Percentiles rank a stretch among this genome's conserved stretches.
Conservation (phyloP, 2,113 vertebrate species). For the Tyto alba region DNA sequence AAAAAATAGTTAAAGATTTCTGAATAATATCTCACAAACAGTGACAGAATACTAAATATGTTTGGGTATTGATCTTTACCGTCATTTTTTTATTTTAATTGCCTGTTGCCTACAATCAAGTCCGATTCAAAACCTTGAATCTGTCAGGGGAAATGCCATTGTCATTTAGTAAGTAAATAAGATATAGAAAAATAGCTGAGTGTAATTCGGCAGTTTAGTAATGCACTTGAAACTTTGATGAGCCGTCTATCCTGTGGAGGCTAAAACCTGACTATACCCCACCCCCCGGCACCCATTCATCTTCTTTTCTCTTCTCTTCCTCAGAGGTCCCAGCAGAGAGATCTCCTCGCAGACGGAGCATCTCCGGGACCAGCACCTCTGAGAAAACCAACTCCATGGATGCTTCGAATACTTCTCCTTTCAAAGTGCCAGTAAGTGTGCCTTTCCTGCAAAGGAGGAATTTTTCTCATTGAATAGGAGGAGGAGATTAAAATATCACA, state of each 20-base stretch:
- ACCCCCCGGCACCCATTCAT: slow-evolving; percentile 8
- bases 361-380: slow-evolving; percentile 88
- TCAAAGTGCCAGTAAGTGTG: slow-evolving; percentile 92
- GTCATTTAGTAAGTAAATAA: not conserved
- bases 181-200: not conserved
- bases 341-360: slow-evolving; percentile 92
- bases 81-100: not conserved
- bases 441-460: not conserved
- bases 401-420: slow-evolving; percentile 87
- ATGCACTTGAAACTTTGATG: not conserved
- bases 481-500: not conserved
- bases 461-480: not conserved
- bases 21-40: not conserved
- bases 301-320: slow-evolving; percentile 11
- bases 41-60: not conserved
- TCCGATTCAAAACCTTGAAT: not conserved
- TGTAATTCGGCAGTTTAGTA: not conserved
- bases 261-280: not conserved
- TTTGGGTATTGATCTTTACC: not conserved
- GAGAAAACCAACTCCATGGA: slow-evolving; percentile 87
- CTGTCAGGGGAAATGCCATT: not conserved
- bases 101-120: not conserved
- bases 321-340: slow-evolving; percentile 89
- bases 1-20: not conserved
- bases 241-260: not conserved